Conservation (phyloP, 1,140 invertebrate genomes). For the Thrips palmi region DNA sequence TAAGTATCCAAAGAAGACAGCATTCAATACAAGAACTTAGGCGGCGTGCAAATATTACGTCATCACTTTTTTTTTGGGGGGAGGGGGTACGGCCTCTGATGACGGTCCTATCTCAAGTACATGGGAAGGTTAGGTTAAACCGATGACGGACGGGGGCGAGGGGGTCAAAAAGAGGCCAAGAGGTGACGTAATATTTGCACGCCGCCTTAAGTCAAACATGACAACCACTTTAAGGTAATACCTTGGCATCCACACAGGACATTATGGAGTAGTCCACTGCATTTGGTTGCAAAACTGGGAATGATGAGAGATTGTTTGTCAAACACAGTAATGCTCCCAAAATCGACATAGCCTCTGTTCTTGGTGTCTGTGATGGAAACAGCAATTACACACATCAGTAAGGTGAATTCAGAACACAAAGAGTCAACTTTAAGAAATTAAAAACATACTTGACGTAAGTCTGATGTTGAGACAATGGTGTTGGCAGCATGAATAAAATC, state of each 20-base stretch:
- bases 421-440: slow-evolving; percentile 5
- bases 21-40: too few relatives aligned
- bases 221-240: slow-evolving; percentile 20
- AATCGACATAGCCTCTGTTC: slow-evolving; percentile 80
- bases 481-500: slow-evolving; percentile 85
- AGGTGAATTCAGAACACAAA: too few relatives aligned
- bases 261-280: slow-evolving; percentile 44
- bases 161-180: too few relatives aligned
- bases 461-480: slow-evolving; percentile 61
- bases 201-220: too few relatives aligned
- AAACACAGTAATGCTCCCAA: slow-evolving; percentile 71
- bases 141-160: too few relatives aligned
- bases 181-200: too few relatives aligned
- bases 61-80: too few relatives aligned
- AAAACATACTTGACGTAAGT: slow-evolving; percentile 46
- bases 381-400: slow-evolving; percentile 9
- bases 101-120: too few relatives aligned
- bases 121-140: too few relatives aligned
- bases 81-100: too few relatives aligned
- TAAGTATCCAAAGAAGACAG: slow-evolving; percentile 1
- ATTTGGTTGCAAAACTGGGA: slow-evolving; percentile 66
- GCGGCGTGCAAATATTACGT: too few relatives aligned
- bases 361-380: slow-evolving; percentile 41
- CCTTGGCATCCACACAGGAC: slow-evolving; percentile 60
- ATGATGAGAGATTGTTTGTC: slow-evolving; percentile 49